Percentiles rank a stretch among this genome's conserved stretches.
Evolutionary conservation across 2,888 invertebrate genomes (phyloP).

Genomic region (Leucoptera coffeella): DNA sequence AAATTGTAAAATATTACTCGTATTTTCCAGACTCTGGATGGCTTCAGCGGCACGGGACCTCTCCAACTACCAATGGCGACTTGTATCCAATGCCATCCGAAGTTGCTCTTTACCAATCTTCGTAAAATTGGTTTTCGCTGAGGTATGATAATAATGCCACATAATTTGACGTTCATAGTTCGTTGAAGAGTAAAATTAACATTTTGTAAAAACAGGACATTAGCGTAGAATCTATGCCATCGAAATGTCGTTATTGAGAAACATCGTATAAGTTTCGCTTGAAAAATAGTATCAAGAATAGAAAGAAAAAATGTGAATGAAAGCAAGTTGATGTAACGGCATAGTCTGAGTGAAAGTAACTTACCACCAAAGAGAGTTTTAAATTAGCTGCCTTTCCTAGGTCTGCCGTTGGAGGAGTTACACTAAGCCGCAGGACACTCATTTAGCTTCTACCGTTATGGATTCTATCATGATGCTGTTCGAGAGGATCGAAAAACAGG

Average conservation of each 20-base stretch:
- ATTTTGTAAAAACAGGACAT: too few species aligned
- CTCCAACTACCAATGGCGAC: constrained; percentile 88
- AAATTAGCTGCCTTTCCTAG: constrained; percentile 12
- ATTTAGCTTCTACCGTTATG: constrained; percentile 91
- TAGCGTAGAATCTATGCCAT: too few species aligned
- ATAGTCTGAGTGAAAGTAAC: too few species aligned
- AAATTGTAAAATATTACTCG: neutral
- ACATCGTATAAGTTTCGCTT: too few species aligned
- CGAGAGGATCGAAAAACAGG: constrained; percentile 91
- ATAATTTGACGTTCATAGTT: too few species aligned
- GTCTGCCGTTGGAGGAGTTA: constrained; percentile 97
- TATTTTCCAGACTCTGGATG: constrained; percentile 77
- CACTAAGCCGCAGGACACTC: constrained; percentile 87
- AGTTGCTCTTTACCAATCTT: constrained; percentile 94
- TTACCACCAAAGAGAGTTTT: too few species aligned
- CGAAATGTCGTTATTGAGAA: too few species aligned
- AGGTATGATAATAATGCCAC: too few species aligned
- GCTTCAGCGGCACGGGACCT: constrained; percentile 80
- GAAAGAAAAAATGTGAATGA: too few species aligned
- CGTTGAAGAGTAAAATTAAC: too few species aligned
- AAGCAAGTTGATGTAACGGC: too few species aligned
- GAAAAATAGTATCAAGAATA: too few species aligned
- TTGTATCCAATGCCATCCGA: constrained; percentile 88
- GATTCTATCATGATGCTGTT: constrained; percentile 96
- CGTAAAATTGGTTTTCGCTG: constrained; percentile 95